Evolutionary conservation across 2,797 vertebrate species (phyloP).

Genomic region (Mastacembelus armatus): DNA sequence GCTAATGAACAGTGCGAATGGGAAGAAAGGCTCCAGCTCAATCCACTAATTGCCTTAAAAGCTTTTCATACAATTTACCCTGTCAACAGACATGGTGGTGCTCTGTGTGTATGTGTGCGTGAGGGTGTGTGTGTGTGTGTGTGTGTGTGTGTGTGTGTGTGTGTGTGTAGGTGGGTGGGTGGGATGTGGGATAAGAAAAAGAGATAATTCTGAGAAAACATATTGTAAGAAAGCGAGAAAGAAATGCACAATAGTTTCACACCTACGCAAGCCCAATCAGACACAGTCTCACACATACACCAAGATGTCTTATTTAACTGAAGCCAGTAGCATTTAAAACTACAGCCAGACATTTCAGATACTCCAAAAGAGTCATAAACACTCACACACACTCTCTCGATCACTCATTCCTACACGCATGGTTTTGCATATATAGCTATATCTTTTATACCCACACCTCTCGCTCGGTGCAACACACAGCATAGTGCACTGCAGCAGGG

Average conservation of each 20-base stretch:
- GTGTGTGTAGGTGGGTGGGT: conserved; percentile 49
- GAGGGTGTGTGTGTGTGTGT: conserved; percentile 32
- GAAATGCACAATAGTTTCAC: conserved; percentile 72
- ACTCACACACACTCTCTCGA: conserved; percentile 15
- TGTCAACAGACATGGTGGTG: conserved; percentile 81
- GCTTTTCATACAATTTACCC: conserved; percentile 85
- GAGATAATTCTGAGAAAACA: conserved; percentile 78
- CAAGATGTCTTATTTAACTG: conserved; percentile 49
- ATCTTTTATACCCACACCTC: conserved; percentile 33
- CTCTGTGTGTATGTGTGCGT: conserved; percentile 31
- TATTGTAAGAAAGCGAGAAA: conserved; percentile 69
- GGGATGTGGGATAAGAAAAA: conserved; percentile 66
- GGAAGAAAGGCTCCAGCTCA: conserved; percentile 84
- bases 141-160: conserved; percentile 31
- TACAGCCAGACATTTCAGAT: conserved; percentile 54
- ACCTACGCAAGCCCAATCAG: conserved; percentile 69
- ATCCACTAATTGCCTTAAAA: conserved; percentile 88
- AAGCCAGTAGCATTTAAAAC: conserved; percentile 54
- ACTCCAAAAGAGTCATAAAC: conserved; percentile 31
- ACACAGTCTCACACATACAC: conserved; percentile 54
- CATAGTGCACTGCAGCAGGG: conserved; percentile 49
- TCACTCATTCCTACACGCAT: conserved; percentile 37
- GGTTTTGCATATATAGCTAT: not conserved
- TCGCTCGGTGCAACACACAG: conserved; percentile 15
- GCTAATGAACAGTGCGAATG: conserved; percentile 85